These are phyloP conservation scores for Falcaria lacertinaria DNA, from an alignment of 2,888 invertebrate genomes.

Conservation along the genomic window DNA sequence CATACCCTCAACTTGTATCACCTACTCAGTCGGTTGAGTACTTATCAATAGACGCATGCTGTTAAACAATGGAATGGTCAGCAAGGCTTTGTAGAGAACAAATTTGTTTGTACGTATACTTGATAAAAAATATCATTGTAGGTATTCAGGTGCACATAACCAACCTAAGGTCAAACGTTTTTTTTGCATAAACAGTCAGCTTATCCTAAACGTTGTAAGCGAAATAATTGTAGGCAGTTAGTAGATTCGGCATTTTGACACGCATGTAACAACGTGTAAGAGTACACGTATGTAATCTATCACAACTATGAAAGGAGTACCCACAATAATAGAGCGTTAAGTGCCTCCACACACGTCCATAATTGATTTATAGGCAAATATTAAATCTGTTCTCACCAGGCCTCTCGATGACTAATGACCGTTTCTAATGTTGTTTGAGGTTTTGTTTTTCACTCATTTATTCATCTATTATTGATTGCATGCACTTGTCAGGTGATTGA, in stretches of 20 bases:
- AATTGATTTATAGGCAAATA: constrained; percentile 78
- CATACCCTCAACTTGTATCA: too few species aligned
- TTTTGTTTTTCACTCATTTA: constrained; percentile 58
- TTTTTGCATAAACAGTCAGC: too few species aligned
- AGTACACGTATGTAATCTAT: constrained; percentile 45
- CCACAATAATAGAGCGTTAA: constrained; percentile 58
- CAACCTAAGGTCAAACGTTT: too few species aligned
- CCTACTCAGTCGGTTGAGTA: too few species aligned
- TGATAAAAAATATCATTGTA: too few species aligned
- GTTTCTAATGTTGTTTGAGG: constrained; percentile 47
- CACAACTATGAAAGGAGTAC: constrained; percentile 50
- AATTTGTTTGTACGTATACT: too few species aligned
- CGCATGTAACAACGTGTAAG: constrained; percentile 18
- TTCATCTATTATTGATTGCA: constrained; percentile 28
- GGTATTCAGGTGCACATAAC: too few species aligned
- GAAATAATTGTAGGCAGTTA: background rate
- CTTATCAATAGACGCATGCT: too few species aligned
- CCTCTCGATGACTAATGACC: constrained; percentile 61
- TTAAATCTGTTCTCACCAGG: constrained; percentile 73
- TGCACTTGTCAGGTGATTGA: constrained; percentile 55
- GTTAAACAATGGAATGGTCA: too few species aligned
- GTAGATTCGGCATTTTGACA: constrained; percentile 1
- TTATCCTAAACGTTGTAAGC: background rate
- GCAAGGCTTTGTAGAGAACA: too few species aligned
- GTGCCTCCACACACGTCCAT: constrained; percentile 55